Evolutionary conservation across 1,140 invertebrate genomes (phyloP), one percentile per base, ranked within the genome.

Genomic region (Lerema accius): DNA sequence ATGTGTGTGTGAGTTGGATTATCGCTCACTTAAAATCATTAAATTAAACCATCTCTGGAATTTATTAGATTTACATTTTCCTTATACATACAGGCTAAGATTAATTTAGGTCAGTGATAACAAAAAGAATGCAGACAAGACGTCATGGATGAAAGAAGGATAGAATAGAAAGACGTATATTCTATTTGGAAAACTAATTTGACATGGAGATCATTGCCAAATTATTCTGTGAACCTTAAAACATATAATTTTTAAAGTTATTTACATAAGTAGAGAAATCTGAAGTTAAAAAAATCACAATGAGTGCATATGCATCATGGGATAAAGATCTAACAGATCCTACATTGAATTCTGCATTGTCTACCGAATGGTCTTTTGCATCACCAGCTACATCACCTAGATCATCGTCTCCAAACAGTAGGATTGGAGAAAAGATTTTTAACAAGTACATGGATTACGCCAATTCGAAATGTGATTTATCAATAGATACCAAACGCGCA

Each of bases 371-470:
- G 69, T 65, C 59, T 15, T 69, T 74, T 40, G 66, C 74, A 50
- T 80, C 78, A 4, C 59, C 70, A 4, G 42, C 65, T 48, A 58
- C 65, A 37, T 75, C 73, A 15, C 71, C 75, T 7, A 62, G 73
- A 6, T 82, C 83, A 32, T 69, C 71, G 15, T 78, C 82, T 23
- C 70, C 81, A 13, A 55, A 48, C 9, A 77, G 72, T 23, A 80
- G 64, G 68, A 66, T 60, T 46, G 78, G 78, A 4, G 83, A 89
- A 76, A 48, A 73, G 10, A 84, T 89, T 46, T 79, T 80, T 45
- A 59, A 82, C 14, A 82, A 84, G 11, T 89, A 87, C 45, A 71
- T 77, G 42, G 84, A 89, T 43, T 45, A 87, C 7, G 78, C 86
- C 32, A 67, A 78, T 49, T 89, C 84, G 9, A 82, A 80, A 67